These are phyloP conservation scores for Ageneiosus marmoratus DNA, from an alignment of 2,113 vertebrate genomes.

Conservation along the genomic window DNA sequence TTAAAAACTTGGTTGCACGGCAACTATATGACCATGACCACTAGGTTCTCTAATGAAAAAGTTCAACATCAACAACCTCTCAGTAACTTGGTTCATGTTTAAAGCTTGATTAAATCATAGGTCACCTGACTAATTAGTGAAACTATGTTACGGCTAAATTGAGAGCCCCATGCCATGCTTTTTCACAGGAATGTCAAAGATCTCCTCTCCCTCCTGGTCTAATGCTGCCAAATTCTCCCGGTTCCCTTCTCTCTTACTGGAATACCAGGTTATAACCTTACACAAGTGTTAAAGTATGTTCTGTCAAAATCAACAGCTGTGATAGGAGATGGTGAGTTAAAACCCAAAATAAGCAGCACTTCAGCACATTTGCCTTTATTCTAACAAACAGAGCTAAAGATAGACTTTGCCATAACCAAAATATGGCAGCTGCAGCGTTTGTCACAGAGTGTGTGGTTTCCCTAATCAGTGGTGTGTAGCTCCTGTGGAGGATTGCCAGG, in stretches of 20 bases:
- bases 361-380: slow-evolving; percentile 63
- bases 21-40: not conserved
- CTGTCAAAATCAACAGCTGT: slow-evolving; percentile 67
- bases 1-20: not conserved
- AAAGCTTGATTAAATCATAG: not conserved
- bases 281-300: slow-evolving; percentile 68
- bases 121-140: slow-evolving; percentile 1
- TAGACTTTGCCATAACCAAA: slow-evolving; percentile 58
- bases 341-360: slow-evolving; percentile 52
- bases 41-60: not conserved
- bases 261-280: slow-evolving; percentile 63
- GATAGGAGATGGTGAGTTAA: slow-evolving; percentile 42
- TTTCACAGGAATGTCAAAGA: slow-evolving; percentile 20
- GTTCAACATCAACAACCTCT: not conserved
- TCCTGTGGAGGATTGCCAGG: slow-evolving; percentile 45
- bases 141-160: slow-evolving; percentile 41
- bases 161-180: not conserved
- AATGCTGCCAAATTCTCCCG: slow-evolving; percentile 41
- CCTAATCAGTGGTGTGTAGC: slow-evolving; percentile 56
- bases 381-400: slow-evolving; percentile 66
- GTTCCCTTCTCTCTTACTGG: slow-evolving; percentile 67
- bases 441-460: slow-evolving; percentile 63
- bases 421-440: slow-evolving; percentile 57
- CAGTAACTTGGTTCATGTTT: not conserved
- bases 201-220: not conserved